Conservation (phyloP, 2,113 vertebrate species). For the Ginglymostoma cirratum region DNA sequence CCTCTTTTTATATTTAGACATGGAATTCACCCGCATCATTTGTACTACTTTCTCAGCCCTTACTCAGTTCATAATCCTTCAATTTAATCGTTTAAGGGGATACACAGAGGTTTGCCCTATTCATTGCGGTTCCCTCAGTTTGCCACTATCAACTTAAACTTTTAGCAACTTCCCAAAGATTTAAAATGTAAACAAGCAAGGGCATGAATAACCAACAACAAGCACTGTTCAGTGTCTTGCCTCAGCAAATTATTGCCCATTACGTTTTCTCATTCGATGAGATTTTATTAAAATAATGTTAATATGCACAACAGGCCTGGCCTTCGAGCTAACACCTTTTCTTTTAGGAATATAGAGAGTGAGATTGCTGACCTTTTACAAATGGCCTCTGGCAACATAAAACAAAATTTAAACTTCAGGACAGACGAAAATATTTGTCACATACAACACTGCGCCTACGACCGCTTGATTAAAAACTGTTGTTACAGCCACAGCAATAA, state of each 20-base stretch:
- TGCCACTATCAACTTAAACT: not conserved
- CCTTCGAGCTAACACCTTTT: not conserved
- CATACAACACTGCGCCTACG: not conserved
- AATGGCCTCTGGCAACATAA: not conserved
- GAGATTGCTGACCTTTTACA: not conserved
- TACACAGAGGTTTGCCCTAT: not conserved
- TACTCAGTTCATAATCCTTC: not conserved
- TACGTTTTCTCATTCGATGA: not conserved
- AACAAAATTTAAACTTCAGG: not conserved
- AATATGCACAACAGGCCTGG: not conserved
- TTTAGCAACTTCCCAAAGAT: not conserved
- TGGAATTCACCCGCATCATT: not conserved
- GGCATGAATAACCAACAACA: not conserved
- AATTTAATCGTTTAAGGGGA: not conserved
- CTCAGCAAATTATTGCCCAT: not conserved
- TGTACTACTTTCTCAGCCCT: not conserved
- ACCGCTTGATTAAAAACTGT: not conserved
- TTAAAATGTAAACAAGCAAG: not conserved
- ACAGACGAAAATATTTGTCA: not conserved
- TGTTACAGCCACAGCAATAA: not conserved
- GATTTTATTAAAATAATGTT: not conserved
- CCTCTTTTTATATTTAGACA: not conserved
- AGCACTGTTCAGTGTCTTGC: not conserved
- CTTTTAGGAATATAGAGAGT: not conserved
- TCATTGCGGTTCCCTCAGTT: not conserved